Conservation (phyloP, 1,140 invertebrate genomes). For the Hylaeus volcanicus region DNA sequence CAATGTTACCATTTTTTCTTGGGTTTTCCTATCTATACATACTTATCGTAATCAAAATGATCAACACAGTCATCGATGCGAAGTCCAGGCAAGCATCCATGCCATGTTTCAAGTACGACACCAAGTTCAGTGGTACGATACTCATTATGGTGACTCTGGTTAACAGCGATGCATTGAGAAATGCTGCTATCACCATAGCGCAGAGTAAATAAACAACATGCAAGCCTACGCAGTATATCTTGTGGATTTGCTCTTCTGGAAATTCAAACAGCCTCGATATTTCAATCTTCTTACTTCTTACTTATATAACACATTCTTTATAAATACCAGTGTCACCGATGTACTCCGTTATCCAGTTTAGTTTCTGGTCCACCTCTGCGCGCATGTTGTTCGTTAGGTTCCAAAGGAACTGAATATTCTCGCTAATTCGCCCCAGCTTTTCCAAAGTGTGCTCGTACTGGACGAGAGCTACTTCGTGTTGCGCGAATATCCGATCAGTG, state of each 20-base stretch:
- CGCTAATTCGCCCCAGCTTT: slow-evolving; percentile 84
- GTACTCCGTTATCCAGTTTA: slow-evolving; percentile 82
- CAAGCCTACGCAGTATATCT: slow-evolving; percentile 64
- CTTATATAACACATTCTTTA: not conserved
- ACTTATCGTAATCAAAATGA: slow-evolving; percentile 76
- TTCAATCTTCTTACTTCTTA: not conserved
- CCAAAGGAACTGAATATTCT: slow-evolving; percentile 82
- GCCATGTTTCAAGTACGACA: slow-evolving; percentile 75
- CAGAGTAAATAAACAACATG: slow-evolving; percentile 72
- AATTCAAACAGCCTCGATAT: slow-evolving; percentile 8
- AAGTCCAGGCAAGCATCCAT: slow-evolving; percentile 73
- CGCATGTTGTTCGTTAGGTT: slow-evolving; percentile 80
- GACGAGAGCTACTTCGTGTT: slow-evolving; percentile 80
- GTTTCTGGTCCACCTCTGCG: slow-evolving; percentile 80
- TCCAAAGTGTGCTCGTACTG: slow-evolving; percentile 82
- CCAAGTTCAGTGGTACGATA: slow-evolving; percentile 75
- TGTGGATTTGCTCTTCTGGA: slow-evolving; percentile 74
- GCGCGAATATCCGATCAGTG: slow-evolving; percentile 80
- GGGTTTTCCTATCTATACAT: slow-evolving; percentile 45
- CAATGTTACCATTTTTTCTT: not conserved
- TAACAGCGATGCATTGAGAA: slow-evolving; percentile 73
- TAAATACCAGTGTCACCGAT: slow-evolving; percentile 81
- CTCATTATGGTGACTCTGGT: slow-evolving; percentile 72
- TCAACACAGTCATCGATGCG: slow-evolving; percentile 71
- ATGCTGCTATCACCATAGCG: slow-evolving; percentile 76